Evolutionary conservation across 1,140 invertebrate genomes (phyloP).

Genomic region (Drosophila lowei): DNA sequence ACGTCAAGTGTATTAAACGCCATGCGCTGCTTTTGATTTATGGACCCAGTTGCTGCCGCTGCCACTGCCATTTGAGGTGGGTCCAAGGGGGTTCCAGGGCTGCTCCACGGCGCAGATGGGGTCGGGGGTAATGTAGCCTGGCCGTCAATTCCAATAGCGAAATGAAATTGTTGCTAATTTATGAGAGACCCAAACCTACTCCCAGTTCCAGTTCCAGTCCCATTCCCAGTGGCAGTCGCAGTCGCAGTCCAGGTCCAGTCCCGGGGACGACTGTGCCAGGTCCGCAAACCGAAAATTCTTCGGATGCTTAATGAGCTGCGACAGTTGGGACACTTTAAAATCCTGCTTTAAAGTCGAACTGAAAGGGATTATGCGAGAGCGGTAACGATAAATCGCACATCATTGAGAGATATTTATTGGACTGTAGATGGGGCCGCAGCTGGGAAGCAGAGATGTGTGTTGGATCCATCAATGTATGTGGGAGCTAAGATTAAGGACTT

Average conservation of each 20-base stretch:
- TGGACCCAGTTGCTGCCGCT: constrained; percentile 62
- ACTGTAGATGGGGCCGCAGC: neutral
- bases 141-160: constrained; percentile 74
- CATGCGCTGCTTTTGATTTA: constrained; percentile 77
- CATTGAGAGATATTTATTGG: constrained; percentile 17
- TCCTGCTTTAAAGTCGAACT: constrained; percentile 15
- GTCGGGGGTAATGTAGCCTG: constrained; percentile 26
- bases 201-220: constrained; percentile 13
- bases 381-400: constrained; percentile 29
- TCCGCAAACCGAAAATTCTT: constrained; percentile 39
- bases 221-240: constrained; percentile 9
- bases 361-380: constrained; percentile 22
- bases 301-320: constrained; percentile 56
- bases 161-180: constrained; percentile 80
- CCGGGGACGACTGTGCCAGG: neutral
- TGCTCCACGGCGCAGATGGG: constrained; percentile 6
- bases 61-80: constrained; percentile 45
- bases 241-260: constrained; percentile 1
- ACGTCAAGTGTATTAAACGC: constrained; percentile 80
- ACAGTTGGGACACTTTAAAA: constrained; percentile 41
- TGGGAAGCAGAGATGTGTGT: too few relatives aligned
- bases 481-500: too few relatives aligned
- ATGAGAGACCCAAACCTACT: constrained; percentile 28
- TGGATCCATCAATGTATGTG: neutral
- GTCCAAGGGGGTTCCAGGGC: constrained; percentile 18